These are phyloP conservation scores for Gadus macrocephalus DNA, from an alignment of 2,113 vertebrate genomes.

Conservation along the genomic window DNA sequence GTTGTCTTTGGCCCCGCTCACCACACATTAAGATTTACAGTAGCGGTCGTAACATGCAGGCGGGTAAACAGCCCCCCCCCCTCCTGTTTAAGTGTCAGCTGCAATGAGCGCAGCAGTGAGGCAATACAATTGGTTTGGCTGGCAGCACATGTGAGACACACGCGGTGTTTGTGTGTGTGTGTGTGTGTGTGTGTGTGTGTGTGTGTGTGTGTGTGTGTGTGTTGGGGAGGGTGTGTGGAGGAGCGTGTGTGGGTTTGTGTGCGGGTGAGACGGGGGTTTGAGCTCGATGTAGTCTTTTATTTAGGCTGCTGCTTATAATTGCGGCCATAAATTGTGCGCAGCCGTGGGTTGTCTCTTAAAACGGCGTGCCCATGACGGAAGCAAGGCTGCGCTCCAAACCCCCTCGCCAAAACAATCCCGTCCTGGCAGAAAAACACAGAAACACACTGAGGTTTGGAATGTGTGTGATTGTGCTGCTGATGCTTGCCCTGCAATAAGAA, in stretches of 20 bases:
- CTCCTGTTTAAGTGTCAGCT: slow-evolving; percentile 21
- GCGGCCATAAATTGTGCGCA: slow-evolving; percentile 35
- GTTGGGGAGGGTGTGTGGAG: slow-evolving; percentile 1
- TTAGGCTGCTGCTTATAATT: slow-evolving; percentile 32
- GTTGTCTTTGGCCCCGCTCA: slow-evolving; percentile 62
- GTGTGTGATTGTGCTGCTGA: slow-evolving; percentile 18
- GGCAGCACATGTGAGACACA: background rate
- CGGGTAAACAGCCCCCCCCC: slow-evolving; percentile 39
- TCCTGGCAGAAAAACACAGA: slow-evolving; percentile 35
- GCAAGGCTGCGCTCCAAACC: slow-evolving; percentile 47
- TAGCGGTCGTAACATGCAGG: slow-evolving; percentile 51
- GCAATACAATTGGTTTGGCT: background rate
- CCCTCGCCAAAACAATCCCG: slow-evolving; percentile 25
- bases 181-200: background rate
- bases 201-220: slow-evolving; percentile 14
- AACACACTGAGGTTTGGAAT: slow-evolving; percentile 28
- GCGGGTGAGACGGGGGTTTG: slow-evolving; percentile 7
- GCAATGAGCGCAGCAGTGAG: slow-evolving; percentile 23
- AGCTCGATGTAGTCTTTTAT: slow-evolving; percentile 36
- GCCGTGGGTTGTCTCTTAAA: slow-evolving; percentile 34
- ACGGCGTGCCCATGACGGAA: slow-evolving; percentile 30
- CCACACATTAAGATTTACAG: slow-evolving; percentile 57
- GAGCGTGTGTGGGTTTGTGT: slow-evolving; percentile 1
- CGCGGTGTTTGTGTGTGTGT: background rate
- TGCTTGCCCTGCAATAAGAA: slow-evolving; percentile 12